Conservation (phyloP, 2,888 invertebrate genomes). For the Pheosia tremula region DNA sequence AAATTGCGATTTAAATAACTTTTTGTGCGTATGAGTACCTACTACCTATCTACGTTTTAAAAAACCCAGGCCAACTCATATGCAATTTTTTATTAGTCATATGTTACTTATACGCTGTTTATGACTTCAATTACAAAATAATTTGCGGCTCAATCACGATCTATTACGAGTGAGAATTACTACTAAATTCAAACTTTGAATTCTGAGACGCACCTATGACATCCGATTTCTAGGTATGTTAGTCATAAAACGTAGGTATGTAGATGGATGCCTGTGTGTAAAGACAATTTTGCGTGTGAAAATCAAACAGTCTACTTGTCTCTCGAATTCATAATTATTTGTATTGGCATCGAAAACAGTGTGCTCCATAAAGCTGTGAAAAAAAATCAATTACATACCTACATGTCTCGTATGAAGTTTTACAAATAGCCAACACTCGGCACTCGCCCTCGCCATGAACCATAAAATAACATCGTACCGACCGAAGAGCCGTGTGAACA, state of each 20-base stretch:
- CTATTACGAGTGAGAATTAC: slow-evolving; percentile 3
- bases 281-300: slow-evolving; percentile 43
- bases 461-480: slow-evolving; percentile 4
- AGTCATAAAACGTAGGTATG: slow-evolving; percentile 11
- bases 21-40: too few relatives aligned
- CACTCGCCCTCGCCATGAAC: slow-evolving; percentile 1
- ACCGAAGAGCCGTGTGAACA: slow-evolving; percentile 6
- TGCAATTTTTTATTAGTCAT: too few relatives aligned
- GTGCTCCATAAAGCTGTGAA: slow-evolving; percentile 25
- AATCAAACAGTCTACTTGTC: slow-evolving; percentile 42
- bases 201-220: slow-evolving; percentile 9
- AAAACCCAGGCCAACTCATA: too few relatives aligned
- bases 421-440: slow-evolving; percentile 12
- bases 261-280: slow-evolving; percentile 17
- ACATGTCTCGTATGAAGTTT: slow-evolving; percentile 1
- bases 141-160: not conserved
- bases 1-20: not conserved
- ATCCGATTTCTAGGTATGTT: slow-evolving; percentile 7
- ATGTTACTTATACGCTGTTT: too few relatives aligned
- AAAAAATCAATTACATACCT: slow-evolving; percentile 4
- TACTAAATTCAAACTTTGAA: slow-evolving; percentile 8
- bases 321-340: slow-evolving; percentile 42
- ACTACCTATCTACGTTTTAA: too few relatives aligned
- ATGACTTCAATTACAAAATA: too few relatives aligned
- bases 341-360: slow-evolving; percentile 34